Evolutionary conservation across 2,888 invertebrate genomes (phyloP).

Genomic region (Geotrupes spiniger): DNA sequence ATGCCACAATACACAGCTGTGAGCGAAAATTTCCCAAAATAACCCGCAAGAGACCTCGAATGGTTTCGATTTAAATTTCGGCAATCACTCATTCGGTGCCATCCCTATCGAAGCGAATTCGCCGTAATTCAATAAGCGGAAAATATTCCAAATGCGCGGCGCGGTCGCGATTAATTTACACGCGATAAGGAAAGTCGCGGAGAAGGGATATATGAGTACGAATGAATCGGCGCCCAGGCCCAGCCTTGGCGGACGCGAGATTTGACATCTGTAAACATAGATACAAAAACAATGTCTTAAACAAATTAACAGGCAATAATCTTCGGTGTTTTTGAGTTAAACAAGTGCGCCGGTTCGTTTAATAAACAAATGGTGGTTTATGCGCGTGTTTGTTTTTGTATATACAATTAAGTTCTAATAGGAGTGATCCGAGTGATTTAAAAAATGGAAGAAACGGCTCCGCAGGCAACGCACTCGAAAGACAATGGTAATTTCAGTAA

Average conservation of each 20-base stretch:
- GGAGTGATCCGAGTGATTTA: no score
- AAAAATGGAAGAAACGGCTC: conserved; percentile 25
- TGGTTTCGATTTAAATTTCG: no score
- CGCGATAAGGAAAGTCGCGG: conserved; percentile 17
- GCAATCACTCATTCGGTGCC: not conserved
- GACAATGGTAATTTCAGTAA: conserved; percentile 43
- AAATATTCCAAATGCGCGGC: not conserved
- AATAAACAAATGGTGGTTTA: no score
- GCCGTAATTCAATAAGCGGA: no score
- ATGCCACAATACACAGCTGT: no score
- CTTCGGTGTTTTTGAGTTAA: no score
- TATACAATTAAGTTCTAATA: no score
- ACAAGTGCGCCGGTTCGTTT: no score
- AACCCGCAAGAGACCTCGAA: not conserved
- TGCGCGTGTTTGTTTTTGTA: no score
- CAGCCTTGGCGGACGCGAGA: conserved; percentile 37
- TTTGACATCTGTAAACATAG: conserved; percentile 40
- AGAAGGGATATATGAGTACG: conserved; percentile 25
- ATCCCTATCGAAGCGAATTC: no score
- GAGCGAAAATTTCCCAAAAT: conserved; percentile 8
- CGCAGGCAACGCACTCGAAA: conserved; percentile 32
- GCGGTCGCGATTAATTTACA: conserved; percentile 8
- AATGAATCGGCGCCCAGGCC: conserved; percentile 32
- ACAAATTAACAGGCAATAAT: conserved; percentile 2
- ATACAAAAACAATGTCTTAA: conserved; percentile 15